Base-by-base conservation (phyloP, 2,888 invertebrate species). In the Drosophila colorata region DNA sequence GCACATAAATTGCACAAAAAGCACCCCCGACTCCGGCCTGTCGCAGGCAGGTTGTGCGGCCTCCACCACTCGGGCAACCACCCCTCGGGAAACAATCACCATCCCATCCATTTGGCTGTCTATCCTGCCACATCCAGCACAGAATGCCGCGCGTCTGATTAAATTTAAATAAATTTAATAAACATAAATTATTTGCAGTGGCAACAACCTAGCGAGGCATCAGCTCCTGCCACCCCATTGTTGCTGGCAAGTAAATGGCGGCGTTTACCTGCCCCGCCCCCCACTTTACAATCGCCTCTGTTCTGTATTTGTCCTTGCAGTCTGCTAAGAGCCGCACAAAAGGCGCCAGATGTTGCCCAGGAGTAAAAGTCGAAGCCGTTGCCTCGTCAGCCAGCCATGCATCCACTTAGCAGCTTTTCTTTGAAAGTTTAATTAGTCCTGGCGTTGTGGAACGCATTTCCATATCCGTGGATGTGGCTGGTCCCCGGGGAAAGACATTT, bases 121-220 rank as follows among this genome's bases (percentile, higher is more conserved):
- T 57, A 40, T 60, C 43, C 43, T 31, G 57, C 13, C 47, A 23
- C 56, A 41, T 37, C 40, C 68, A 52, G 55, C 33, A 66, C 40
- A 49, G 61, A 70, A 80, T 72, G 65, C 69, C 52, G 68, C 65
- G 74, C 73, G 76, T 69, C 90, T 91, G 91, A 91, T 91, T 91
- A 91, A 91, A 91, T 91, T 91, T 91, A 91, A 91, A 91, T 91
- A 91, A 91, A 91, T 91, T 91, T 91, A 91, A 91, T 91, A 91
- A 91, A 90, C 91, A 91, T 91, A 91, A 90, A 90, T 91, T 91
- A 87, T 89, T 79, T 83, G 87, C 89, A 90, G 78, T 70, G 60
- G 46, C 72, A 74, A 55, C 66, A 59, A 44, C 58, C 53, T 47
- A 51, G 43, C 20, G 41, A 18, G 38, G 47, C 49, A 53, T 44